Percentiles rank a stretch among this genome's conserved stretches.
Conservation (phyloP, 2,888 invertebrate species). For the Resseliella maxima region DNA sequence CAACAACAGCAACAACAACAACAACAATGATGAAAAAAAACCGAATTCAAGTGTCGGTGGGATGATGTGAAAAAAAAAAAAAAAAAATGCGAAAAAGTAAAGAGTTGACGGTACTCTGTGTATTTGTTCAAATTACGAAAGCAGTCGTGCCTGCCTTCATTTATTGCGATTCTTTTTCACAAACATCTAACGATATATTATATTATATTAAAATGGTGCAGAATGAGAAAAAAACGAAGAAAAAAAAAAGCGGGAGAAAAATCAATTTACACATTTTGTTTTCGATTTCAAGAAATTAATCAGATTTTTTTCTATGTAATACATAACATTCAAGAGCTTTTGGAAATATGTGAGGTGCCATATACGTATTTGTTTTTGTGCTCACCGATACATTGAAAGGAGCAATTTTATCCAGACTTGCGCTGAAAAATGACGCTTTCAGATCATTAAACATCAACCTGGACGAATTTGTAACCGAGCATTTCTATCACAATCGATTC, state of each 20-base stretch:
- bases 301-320: conserved; percentile 46
- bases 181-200: conserved; percentile 47
- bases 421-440: conserved; percentile 1
- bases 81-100: conserved; percentile 46
- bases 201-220: conserved; percentile 38
- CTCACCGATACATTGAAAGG: background rate
- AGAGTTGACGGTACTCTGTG: conserved; percentile 34
- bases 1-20: no score
- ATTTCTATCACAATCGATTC: background rate
- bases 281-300: conserved; percentile 53
- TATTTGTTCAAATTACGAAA: conserved; percentile 47
- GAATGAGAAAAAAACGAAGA: background rate
- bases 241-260: conserved; percentile 37
- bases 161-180: conserved; percentile 44
- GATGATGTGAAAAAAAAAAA: background rate
- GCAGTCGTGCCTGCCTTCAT: conserved; percentile 46
- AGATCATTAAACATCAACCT: conserved; percentile 1
- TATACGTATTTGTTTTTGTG: background rate
- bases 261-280: conserved; percentile 53
- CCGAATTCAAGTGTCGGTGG: conserved; percentile 16
- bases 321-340: background rate
- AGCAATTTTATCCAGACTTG: background rate
- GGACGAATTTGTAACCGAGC: background rate
- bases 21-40: background rate
- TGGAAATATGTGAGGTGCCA: background rate